phyloP scores from a whole-genome alignment of 2,113 vertebrate genomes.

The Trichomycterus rosablanca region DNA sequence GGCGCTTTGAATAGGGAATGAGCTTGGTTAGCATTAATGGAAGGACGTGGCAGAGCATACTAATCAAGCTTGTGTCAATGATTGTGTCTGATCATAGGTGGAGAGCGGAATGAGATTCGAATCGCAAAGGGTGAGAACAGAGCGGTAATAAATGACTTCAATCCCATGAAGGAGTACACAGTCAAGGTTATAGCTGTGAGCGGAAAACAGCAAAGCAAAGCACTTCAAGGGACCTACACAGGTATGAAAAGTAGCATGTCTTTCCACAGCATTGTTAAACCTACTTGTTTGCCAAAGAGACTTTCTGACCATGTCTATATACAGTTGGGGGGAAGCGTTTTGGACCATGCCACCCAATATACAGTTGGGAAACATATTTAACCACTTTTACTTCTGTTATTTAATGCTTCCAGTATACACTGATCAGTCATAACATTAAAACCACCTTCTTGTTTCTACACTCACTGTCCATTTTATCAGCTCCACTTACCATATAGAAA shows the following conservation, averaged over 20 bases:
- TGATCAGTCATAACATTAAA: no score
- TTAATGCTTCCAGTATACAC: no score
- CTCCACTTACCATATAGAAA: no score
- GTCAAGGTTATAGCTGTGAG: constrained; percentile 64
- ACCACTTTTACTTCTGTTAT: no score
- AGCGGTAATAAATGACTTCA: constrained; percentile 66
- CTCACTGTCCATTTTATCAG: no score
- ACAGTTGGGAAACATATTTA: no score
- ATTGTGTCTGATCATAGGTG: constrained; percentile 49
- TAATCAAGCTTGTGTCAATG: constrained; percentile 33
- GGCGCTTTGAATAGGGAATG: constrained; percentile 14
- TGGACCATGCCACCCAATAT: no score
- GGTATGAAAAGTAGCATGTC: constrained; percentile 49
- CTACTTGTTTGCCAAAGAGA: neutral
- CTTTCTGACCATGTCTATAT: no score
- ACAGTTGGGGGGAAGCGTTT: no score
- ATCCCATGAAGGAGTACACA: constrained; percentile 56
- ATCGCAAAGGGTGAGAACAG: constrained; percentile 61
- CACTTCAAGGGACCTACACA: constrained; percentile 62
- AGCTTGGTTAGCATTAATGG: constrained; percentile 38
- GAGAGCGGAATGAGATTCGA: constrained; percentile 60
- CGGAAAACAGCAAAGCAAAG: constrained; percentile 61
- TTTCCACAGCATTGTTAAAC: neutral
- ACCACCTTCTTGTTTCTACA: no score
- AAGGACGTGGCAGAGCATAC: constrained; percentile 10